Percentiles rank a stretch among this genome's conserved stretches.
phyloP scores from a whole-genome alignment of 2,113 vertebrate genomes.

The Peucedramus taeniatus region DNA sequence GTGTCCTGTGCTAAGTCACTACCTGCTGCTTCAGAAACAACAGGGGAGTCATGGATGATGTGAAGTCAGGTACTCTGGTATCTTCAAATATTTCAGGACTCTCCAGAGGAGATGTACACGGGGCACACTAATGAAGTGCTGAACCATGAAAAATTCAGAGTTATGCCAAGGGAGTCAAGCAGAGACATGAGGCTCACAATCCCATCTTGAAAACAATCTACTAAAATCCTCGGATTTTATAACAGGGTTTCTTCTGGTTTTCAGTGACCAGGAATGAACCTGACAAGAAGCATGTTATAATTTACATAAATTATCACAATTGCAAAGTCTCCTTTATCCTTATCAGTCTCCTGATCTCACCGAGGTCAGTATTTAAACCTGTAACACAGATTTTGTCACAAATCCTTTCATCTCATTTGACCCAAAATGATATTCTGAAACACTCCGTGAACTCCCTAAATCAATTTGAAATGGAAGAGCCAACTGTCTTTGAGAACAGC shows the following conservation, averaged over 20 bases:
- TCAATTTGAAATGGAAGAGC: neutral
- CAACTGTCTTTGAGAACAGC: neutral
- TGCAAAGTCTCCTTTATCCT: neutral
- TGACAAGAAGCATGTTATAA: neutral
- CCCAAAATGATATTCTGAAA: neutral
- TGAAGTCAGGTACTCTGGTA: neutral
- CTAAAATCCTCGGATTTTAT: neutral
- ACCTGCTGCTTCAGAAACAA: neutral
- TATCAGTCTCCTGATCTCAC: neutral
- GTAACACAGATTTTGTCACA: neutral
- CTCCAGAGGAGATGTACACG: neutral
- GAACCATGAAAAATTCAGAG: neutral
- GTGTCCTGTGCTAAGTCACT: neutral
- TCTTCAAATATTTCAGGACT: neutral
- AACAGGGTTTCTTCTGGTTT: neutral
- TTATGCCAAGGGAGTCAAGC: neutral
- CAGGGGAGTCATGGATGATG: neutral
- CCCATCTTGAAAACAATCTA: neutral
- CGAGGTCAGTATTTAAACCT: rapidly evolving
- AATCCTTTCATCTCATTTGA: neutral
- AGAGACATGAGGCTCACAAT: neutral
- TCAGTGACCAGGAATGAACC: neutral
- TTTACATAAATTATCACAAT: neutral
- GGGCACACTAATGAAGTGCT: neutral
- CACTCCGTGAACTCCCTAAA: neutral